Evolutionary conservation across 2,113 vertebrate species (phyloP).

Genomic region (Pelmatolapia mariae): DNA sequence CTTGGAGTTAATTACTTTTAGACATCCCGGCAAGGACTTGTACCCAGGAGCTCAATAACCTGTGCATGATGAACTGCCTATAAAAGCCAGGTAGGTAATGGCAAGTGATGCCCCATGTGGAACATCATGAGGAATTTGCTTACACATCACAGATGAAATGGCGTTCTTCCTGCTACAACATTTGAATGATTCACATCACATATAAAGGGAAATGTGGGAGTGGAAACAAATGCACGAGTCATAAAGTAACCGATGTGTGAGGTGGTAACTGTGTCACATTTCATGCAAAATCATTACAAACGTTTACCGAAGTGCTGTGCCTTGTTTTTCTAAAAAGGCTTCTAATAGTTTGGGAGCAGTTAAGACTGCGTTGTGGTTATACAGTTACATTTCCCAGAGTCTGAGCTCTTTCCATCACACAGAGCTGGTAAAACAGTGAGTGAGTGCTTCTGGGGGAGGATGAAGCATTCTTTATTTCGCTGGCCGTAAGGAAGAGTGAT

Average conservation of each 20-base stretch:
- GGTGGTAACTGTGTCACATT: slow-evolving; percentile 2
- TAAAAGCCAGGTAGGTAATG: slow-evolving; percentile 71
- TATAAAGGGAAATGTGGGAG: slow-evolving; percentile 4
- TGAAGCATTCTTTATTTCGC: slow-evolving; percentile 37
- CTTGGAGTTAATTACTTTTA: slow-evolving; percentile 76
- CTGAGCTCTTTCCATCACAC: slow-evolving; percentile 2
- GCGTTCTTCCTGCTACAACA: slow-evolving; percentile 52
- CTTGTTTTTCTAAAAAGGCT: slow-evolving; percentile 1
- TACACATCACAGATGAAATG: slow-evolving; percentile 69
- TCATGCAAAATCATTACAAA: slow-evolving; percentile 13
- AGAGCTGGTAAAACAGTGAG: slow-evolving; percentile 11
- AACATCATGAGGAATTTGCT: slow-evolving; percentile 59
- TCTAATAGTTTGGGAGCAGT: slow-evolving; percentile 10
- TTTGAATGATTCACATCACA: slow-evolving; percentile 54
- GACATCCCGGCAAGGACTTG: slow-evolving; percentile 64
- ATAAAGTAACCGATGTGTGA: slow-evolving; percentile 14
- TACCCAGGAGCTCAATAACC: slow-evolving; percentile 71
- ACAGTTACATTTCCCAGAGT: slow-evolving; percentile 22
- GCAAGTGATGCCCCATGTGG: slow-evolving; percentile 55
- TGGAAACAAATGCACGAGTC: background rate
- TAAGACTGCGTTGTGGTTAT: background rate
- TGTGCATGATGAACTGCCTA: slow-evolving; percentile 70
- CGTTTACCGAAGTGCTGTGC: background rate
- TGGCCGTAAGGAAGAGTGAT: slow-evolving; percentile 64
- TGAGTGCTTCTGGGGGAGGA: slow-evolving; percentile 25